Base-by-base conservation (phyloP, 2,888 invertebrate genomes). In the Polydesmus complanatus region DNA sequence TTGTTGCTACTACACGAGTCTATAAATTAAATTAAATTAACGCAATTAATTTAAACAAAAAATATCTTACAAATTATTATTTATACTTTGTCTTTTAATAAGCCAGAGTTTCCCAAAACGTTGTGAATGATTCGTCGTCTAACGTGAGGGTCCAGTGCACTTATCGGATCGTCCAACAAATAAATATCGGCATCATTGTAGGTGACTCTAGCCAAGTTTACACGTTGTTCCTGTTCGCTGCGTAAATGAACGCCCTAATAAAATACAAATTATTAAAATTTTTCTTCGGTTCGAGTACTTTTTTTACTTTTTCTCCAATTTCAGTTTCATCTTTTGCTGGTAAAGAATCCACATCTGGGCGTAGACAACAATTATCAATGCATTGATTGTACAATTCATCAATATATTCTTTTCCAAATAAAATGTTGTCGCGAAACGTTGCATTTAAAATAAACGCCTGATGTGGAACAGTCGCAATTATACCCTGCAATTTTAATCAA, bases 391-490 rank as follows among this genome's bases (percentile, higher is more conserved):
- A 96, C 53, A 80, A 77, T 61, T 77, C 77, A 61, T 82, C 80
- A 69, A 92, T 83, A 56, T 83, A 78, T 0, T 79, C 69, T 65
- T 84, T 83, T 18, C 93, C 93, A 75, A 97, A 97, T 26, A 93
- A 71, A 65, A 98, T 90, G 74, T 97, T 97, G 70, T 95, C 88
- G 69, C 85, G 83, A 25, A 97, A 75, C 0, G 94, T 92, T 2
- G 88, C 88, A 76, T 97, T 97, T 75, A 96, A 96, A 61, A 97
- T 96, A 97, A 97, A 97, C 0, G 96, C 93, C 75, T 93, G 92
- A 70, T 94, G 94, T 0, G 94, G 83, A 1, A 93, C 92, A 73
- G 92, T 94, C 0, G 92, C 92, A n/a, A 81, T 72, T 1, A 75
- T 71, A 19, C 83, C 81, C 75, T 79, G 68, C 25, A 66, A 53